A percentile compares a stretch with the other conserved stretches of the same genome.
These are phyloP conservation scores for Epizoanthus fatuus DNA, from an alignment of 92 coral and sea anemone species.

Conservation along the genomic window DNA sequence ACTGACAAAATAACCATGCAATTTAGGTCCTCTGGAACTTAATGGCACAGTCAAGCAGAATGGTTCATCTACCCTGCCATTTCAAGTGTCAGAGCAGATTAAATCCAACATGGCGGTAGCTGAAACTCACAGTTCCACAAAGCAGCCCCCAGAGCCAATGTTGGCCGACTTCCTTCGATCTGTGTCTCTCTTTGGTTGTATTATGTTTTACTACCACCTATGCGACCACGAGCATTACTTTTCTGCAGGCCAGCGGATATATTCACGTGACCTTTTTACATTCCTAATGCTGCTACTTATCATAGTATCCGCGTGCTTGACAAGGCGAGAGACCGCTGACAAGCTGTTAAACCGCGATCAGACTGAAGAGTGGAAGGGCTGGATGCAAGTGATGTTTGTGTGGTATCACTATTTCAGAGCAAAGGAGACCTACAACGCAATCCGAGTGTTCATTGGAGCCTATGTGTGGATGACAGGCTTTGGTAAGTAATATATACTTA, in stretches of 20 bases:
- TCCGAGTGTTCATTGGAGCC: constrained; percentile 86
- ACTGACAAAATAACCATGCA: not conserved
- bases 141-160: constrained; percentile 23
- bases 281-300: constrained; percentile 75
- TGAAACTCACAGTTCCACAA: not conserved
- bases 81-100: not conserved
- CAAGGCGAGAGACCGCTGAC: constrained; percentile 68
- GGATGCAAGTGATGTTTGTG: constrained; percentile 92
- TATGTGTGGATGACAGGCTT: constrained; percentile 97
- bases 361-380: constrained; percentile 95
- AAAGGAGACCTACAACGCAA: constrained; percentile 88
- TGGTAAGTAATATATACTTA: constrained; percentile 58
- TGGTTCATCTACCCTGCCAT: not conserved
- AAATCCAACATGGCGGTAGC: not conserved
- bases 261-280: constrained; percentile 87
- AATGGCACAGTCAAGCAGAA: not conserved
- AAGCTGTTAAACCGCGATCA: constrained; percentile 82
- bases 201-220: constrained; percentile 75
- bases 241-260: constrained; percentile 86
- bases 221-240: constrained; percentile 91
- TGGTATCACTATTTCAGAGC: constrained; percentile 96
- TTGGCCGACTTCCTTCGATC: constrained; percentile 67
- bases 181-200: constrained; percentile 66
- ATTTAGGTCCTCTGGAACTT: not conserved
- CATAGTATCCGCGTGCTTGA: constrained; percentile 74